A percentile compares a stretch with the other conserved stretches of the same genome.
phyloP scores from a whole-genome alignment of 2,888 invertebrate species.

The Pheosia gnoma region DNA sequence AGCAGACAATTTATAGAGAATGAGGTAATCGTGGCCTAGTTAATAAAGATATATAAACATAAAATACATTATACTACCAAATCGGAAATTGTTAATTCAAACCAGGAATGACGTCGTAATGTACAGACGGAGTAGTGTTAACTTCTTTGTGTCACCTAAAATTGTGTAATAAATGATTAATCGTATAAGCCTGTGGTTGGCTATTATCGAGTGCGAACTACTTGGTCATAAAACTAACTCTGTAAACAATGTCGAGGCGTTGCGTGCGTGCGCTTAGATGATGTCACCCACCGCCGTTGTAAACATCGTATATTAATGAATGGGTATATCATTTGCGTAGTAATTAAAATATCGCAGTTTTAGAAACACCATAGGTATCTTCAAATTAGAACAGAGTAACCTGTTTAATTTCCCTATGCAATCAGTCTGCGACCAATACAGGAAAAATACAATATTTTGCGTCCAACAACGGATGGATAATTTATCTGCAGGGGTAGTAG shows the following conservation, averaged over 20 bases:
- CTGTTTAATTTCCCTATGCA: background rate
- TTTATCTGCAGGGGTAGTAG: slow-evolving; percentile 7
- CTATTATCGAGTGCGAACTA: slow-evolving; percentile 41
- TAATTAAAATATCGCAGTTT: no score
- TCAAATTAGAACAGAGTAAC: background rate
- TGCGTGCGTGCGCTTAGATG: slow-evolving; percentile 44
- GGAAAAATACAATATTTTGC: background rate
- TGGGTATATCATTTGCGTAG: background rate
- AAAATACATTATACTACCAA: no score
- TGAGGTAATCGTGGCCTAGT: background rate
- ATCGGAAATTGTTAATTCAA: background rate
- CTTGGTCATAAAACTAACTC: slow-evolving; percentile 55
- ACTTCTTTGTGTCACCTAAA: background rate
- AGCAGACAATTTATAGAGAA: background rate
- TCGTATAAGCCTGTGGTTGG: slow-evolving; percentile 41
- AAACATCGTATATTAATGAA: slow-evolving; percentile 38
- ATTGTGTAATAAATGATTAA: slow-evolving; percentile 5
- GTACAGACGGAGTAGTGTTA: background rate
- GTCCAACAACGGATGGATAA: background rate
- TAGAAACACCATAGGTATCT: background rate
- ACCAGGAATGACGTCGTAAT: background rate
- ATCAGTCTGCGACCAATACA: background rate
- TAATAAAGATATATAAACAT: background rate
- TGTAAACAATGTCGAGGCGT: slow-evolving; percentile 48
- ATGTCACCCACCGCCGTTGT: slow-evolving; percentile 62